These are phyloP conservation scores for Charina bottae DNA, from an alignment of 2,113 vertebrate species.

Conservation along the genomic window DNA sequence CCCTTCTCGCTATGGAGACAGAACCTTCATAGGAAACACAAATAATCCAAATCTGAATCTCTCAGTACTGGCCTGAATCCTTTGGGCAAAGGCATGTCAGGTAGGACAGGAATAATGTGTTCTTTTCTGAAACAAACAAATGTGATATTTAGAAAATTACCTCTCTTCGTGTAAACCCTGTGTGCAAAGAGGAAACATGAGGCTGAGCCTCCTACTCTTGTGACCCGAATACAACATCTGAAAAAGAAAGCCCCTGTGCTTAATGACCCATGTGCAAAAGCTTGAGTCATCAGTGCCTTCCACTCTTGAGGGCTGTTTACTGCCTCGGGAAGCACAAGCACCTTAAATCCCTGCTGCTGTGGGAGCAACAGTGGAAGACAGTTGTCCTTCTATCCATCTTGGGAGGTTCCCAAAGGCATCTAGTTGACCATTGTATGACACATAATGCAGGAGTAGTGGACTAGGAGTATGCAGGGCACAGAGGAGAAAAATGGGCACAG, in stretches of 20 bases:
- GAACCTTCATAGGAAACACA: not conserved
- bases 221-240: not conserved
- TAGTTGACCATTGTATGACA: no score
- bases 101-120: not conserved
- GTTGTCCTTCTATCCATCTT: no score
- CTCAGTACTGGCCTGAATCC: not conserved
- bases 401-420: no score
- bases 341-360: no score
- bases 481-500: no score
- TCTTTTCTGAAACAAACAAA: not conserved
- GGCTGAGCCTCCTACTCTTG: not conserved
- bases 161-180: not conserved
- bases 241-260: not conserved
- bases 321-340: no score
- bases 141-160: not conserved
- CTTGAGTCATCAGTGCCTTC: no score
- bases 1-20: not conserved
- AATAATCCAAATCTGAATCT: not conserved
- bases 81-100: not conserved
- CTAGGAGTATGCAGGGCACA: no score
- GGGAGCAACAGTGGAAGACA: no score
- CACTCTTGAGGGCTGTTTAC: no score
- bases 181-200: not conserved
- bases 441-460: no score
- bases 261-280: not conserved